These are phyloP conservation scores for Podarcis raffonei DNA, from an alignment of 2,113 vertebrate genomes.

Conservation along the genomic window DNA sequence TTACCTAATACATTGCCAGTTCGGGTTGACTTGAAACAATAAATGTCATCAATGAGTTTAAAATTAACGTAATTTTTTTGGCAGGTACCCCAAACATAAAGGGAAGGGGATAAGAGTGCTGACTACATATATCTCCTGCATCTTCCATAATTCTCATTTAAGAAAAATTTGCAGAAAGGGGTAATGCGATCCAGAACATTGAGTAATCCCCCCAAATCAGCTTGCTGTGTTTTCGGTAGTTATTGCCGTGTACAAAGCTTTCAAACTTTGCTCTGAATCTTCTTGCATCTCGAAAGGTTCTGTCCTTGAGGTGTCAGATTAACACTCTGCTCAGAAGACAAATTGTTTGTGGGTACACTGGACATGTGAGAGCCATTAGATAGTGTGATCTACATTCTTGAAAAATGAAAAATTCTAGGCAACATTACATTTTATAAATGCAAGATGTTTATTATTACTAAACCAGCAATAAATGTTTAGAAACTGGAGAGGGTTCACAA, in stretches of 20 bases:
- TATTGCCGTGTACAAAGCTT: constrained; percentile 67
- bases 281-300: constrained; percentile 67
- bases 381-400: constrained; percentile 77
- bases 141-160: constrained; percentile 68
- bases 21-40: constrained; percentile 49
- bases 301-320: constrained; percentile 85
- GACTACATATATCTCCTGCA: constrained; percentile 35
- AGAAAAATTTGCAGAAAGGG: constrained; percentile 56
- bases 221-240: constrained; percentile 70
- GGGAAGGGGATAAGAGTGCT: background rate
- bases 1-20: constrained; percentile 21
- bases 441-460: constrained; percentile 86
- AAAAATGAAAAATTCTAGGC: constrained; percentile 84
- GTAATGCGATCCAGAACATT: constrained; percentile 68
- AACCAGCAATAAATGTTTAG: constrained; percentile 85
- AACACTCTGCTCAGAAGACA: constrained; percentile 81
- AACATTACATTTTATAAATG: constrained; percentile 85
- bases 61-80: constrained; percentile 57
- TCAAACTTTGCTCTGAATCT: constrained; percentile 64
- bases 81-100: constrained; percentile 27
- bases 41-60: constrained; percentile 54
- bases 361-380: constrained; percentile 84
- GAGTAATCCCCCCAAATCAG: constrained; percentile 57
- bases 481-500: constrained; percentile 82
- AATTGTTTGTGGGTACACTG: constrained; percentile 77